Evolutionary conservation across 2,888 invertebrate genomes (phyloP).

Genomic region (Andrena bicolor): DNA sequence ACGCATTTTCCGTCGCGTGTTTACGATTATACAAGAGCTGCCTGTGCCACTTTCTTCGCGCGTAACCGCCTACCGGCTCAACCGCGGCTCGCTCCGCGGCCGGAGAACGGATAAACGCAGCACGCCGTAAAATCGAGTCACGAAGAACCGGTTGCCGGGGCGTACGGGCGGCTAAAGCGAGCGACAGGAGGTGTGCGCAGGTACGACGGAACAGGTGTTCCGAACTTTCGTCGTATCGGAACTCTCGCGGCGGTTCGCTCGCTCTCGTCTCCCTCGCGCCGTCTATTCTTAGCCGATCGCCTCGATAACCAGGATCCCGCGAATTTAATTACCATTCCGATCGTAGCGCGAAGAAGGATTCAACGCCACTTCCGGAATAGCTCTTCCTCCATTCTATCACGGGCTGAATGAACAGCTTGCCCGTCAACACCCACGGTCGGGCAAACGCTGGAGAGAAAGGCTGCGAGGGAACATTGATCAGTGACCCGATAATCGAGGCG

Average conservation of each 20-base stretch:
- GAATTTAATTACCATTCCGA: conserved; percentile 25
- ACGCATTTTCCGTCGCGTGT: conserved; percentile 7
- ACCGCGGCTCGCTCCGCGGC: conserved; percentile 20
- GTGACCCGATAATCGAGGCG: conserved; percentile 35
- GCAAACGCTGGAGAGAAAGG: conserved; percentile 5
- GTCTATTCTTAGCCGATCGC: background rate
- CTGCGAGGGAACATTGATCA: conserved; percentile 33
- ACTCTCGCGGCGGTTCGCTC: background rate
- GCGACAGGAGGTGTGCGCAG: conserved; percentile 53
- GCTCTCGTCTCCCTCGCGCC: background rate
- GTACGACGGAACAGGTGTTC: conserved; percentile 69
- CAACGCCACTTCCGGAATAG: background rate
- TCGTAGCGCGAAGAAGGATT: background rate
- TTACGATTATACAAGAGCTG: conserved; percentile 48
- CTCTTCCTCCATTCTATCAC: background rate
- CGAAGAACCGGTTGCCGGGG: conserved; percentile 69
- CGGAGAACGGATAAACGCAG: conserved; percentile 55
- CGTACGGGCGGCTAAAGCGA: conserved; percentile 34
- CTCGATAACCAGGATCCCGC: background rate
- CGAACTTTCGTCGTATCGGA: conserved; percentile 50
- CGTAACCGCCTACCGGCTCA: conserved; percentile 54
- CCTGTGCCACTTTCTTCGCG: conserved; percentile 60
- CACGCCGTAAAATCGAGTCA: conserved; percentile 64
- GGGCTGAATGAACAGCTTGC: conserved; percentile 29
- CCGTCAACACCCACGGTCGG: conserved; percentile 8